Base-by-base conservation (phyloP, 64 coral and sea anemone genomes). In the Anthopleura sola region DNA sequence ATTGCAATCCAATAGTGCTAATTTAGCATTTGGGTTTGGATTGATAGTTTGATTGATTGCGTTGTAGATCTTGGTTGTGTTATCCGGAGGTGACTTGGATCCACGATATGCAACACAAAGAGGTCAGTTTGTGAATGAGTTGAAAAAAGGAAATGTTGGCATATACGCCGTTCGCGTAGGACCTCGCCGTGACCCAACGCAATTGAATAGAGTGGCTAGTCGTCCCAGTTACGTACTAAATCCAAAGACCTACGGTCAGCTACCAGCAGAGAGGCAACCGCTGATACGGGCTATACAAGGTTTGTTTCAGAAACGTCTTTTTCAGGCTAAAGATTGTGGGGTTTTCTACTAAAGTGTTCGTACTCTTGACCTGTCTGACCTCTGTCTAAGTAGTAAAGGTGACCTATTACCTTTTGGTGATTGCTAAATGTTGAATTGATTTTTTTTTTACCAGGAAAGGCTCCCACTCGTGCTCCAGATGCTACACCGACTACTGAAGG, bases 71-170 rank as follows among this genome's bases (percentile, higher is more conserved):
- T 38, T 78, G 17, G 36, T 78, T 20, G 15, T 78, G 6, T 21
- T 93, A 26, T 86, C 92, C 36, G 84, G 87, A 29, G 92, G 92
- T 89, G 78, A 88, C 21, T 55, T 36, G 36, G 53, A 90, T 86
- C 77, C 87, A 55, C 75, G 76, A 0, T 69, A 83, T 50, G 46
- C 82, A 56, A 75, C 87, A 75, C 83, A 83, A 74, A 74, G 85
- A 75, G 89, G 57, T 19, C 79, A 66, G 33, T 54, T 89, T 26
- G 92, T 87, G 0, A 49, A 88, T 20, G 78, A 89, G 2, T 71
- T 93, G 18, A 85, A 29, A 68, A 74, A 93, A 47, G 34, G 60
- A 3, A 78, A 78, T 14, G 92, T 90, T 10, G 87, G 83, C 6
- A 88, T 93, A 44, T 85, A 93, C 60, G 82, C 87, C 46, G 75